Base-by-base conservation (phyloP, 2,797 vertebrate genomes). In the Cossypha dichroa region DNA sequence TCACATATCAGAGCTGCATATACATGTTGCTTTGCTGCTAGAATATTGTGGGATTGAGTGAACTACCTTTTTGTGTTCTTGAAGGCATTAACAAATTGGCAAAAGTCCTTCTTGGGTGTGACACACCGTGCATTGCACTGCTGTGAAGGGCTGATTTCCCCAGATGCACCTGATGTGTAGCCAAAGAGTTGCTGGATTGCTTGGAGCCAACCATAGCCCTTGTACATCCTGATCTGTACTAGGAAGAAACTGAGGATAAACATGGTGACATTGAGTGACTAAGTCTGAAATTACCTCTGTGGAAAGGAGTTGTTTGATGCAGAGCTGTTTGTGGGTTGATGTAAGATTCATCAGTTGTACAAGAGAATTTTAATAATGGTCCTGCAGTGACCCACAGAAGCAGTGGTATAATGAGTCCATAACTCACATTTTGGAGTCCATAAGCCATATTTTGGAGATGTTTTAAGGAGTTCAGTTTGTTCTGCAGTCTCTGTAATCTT, bases 91-190 rank as follows among this genome's bases (percentile, higher is more conserved):
- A 41, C 4, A 52, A 66, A 49, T 55, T 41, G 19, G 36, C 19
- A 26, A 69, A 79, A 82, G 48, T 28, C 20, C 1, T 11, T 73
- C 84, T 31, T 67, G 63, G 18, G 15, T 84, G 70, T 82, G 63
- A 11, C 40, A 48, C 7, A 6, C 22, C 29, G 21, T 55, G 38
- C 49, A 4, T 14, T 55, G 48, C 34, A 13, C 20, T 64, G 38
- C 56, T 69, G 1, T 6, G 34, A 81, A 28, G 69, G 38, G 14
- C 51, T 72, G 41, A 19, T 60, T 38, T 81, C 20, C 55, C 34
- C 43, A 43, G 22, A 3, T 0, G 3, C 40, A 6, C 17, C n/a
- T 21, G 13, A 38, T 0, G 0, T 51, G 40, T 74, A 63, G 67
- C 51, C 78, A 46, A 56, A 56, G 51, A 40, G 23, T 41, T 49